Conservation (phyloP, 2,113 vertebrate species). For the Pygoscelis antarcticus region DNA sequence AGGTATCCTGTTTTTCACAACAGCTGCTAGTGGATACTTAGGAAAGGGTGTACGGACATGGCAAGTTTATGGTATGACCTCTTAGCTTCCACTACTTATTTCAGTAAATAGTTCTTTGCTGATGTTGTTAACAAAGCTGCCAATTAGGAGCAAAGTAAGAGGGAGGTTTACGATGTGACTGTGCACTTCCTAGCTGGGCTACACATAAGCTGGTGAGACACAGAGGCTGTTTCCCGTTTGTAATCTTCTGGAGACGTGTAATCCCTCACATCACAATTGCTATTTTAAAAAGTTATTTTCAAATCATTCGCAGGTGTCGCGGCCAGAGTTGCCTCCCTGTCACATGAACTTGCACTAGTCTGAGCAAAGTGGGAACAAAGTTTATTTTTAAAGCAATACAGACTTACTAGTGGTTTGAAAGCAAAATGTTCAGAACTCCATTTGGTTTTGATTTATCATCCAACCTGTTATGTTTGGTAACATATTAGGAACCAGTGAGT, state of each 20-base stretch:
- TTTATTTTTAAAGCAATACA: not conserved
- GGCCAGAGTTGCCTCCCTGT: not conserved
- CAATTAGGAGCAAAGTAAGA: slow-evolving; percentile 18
- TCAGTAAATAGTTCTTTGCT: slow-evolving; percentile 9
- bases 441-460: slow-evolving; percentile 25
- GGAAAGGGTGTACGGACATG: not conserved
- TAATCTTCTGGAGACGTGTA: not conserved
- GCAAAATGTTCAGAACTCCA: not conserved
- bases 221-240: not conserved
- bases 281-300: slow-evolving; percentile 37
- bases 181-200: slow-evolving; percentile 28
- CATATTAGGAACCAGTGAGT: not conserved
- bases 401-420: not conserved
- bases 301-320: not conserved
- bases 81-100: not conserved
- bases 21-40: not conserved
- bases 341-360: not conserved
- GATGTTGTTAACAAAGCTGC: slow-evolving; percentile 35
- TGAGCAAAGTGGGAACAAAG: not conserved
- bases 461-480: not conserved
- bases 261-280: not conserved
- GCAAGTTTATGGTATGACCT: not conserved
- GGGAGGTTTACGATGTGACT: slow-evolving; percentile 20
- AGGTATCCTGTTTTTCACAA: not conserved
- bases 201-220: slow-evolving; percentile 11